These are phyloP conservation scores for Cerastis leucographa DNA, from an alignment of 2,888 invertebrate species.

Conservation along the genomic window DNA sequence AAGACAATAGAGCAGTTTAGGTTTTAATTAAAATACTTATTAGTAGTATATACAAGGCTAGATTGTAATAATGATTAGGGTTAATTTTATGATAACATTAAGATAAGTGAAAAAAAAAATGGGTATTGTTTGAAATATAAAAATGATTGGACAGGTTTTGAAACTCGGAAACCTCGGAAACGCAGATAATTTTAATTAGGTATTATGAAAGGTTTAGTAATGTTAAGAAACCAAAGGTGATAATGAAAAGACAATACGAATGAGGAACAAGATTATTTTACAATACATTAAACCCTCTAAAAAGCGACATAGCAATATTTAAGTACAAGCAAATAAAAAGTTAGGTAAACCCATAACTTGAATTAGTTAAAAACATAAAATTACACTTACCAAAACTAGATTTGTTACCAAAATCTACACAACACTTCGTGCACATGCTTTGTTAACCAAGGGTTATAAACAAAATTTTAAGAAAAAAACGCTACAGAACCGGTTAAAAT, in stretches of 20 bases:
- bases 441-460: constrained; percentile 62
- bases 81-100: too few species aligned
- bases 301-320: constrained; percentile 55
- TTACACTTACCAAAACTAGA: constrained; percentile 66
- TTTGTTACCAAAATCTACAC: constrained; percentile 64
- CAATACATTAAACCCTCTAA: constrained; percentile 4
- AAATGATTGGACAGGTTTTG: background rate
- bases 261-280: background rate
- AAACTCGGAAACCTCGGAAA: constrained; percentile 16
- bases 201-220: constrained; percentile 8
- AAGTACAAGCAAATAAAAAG: constrained; percentile 51
- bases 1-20: too few species aligned
- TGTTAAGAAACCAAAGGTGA: constrained; percentile 10
- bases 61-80: too few species aligned
- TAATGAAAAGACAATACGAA: constrained; percentile 12
- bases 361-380: constrained; percentile 59
- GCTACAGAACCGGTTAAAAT: constrained; percentile 51
- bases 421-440: constrained; percentile 72
- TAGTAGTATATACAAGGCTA: too few species aligned
- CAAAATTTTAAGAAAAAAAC: constrained; percentile 40
- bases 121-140: background rate
- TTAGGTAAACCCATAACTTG: constrained; percentile 47
- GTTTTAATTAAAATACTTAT: too few species aligned
- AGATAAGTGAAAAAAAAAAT: too few species aligned
- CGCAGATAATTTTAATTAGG: background rate